Conservation (phyloP, 2,113 vertebrate genomes). For the Hippopotamus amphibius region DNA sequence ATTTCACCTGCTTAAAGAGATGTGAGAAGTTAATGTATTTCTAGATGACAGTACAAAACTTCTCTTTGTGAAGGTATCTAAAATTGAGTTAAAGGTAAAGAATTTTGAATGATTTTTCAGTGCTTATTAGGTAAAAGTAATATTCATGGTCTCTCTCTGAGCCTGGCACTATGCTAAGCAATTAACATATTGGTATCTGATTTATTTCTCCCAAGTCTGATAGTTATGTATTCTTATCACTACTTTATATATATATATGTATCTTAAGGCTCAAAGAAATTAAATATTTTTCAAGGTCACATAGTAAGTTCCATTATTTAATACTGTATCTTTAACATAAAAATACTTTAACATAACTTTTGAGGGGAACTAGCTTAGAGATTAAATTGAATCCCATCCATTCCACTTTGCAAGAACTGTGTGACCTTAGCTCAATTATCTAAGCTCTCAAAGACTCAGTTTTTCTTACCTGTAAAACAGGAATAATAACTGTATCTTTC, state of each 20-base stretch:
- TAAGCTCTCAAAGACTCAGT: neutral
- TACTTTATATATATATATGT: neutral
- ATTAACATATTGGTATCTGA: neutral
- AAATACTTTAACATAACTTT: constrained; percentile 10
- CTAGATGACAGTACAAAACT: neutral
- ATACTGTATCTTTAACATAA: neutral
- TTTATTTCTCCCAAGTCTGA: neutral
- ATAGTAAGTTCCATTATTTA: neutral
- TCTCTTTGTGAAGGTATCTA: constrained; percentile 3
- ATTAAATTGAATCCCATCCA: neutral
- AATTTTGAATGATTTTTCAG: neutral
- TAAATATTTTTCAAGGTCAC: neutral
- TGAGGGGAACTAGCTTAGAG: neutral
- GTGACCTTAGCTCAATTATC: neutral
- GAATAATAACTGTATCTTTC: neutral
- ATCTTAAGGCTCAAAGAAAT: neutral
- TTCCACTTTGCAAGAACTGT: neutral
- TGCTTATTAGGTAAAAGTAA: neutral
- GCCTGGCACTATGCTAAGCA: neutral
- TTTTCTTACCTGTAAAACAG: neutral
- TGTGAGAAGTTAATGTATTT: neutral
- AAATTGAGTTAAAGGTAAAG: neutral
- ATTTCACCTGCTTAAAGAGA: neutral
- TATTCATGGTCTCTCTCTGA: neutral
- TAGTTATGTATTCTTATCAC: neutral